Evolutionary conservation across 2,888 invertebrate species (phyloP).

Genomic region (Hirtodrosophila duncani): DNA sequence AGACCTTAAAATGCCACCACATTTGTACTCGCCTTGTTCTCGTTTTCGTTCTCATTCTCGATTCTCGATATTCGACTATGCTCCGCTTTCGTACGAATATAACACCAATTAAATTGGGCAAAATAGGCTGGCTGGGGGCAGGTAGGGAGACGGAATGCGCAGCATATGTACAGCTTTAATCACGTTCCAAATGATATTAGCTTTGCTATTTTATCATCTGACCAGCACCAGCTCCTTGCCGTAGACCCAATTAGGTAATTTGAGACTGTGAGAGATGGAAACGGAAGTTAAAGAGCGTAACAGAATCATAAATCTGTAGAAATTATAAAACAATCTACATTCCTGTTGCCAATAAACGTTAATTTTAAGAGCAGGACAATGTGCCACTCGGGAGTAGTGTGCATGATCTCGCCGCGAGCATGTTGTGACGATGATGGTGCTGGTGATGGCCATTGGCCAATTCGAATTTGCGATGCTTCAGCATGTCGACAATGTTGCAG

Average conservation of each 20-base stretch:
- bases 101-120: slow-evolving; percentile 60
- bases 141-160: slow-evolving; percentile 13
- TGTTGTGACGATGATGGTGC: slow-evolving; percentile 19
- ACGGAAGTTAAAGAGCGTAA: slow-evolving; percentile 2
- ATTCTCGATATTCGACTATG: not conserved
- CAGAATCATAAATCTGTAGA: slow-evolving; percentile 43
- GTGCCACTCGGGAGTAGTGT: not conserved
- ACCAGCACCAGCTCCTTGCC: slow-evolving; percentile 9
- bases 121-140: slow-evolving; percentile 21
- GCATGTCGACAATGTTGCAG: too few species aligned
- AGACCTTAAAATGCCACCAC: slow-evolving; percentile 69
- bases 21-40: slow-evolving; percentile 36
- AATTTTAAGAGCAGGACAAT: slow-evolving; percentile 50
- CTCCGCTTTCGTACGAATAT: slow-evolving; percentile 46
- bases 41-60: slow-evolving; percentile 12
- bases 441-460: slow-evolving; percentile 14
- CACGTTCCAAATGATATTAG: slow-evolving; percentile 39
- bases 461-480: too few species aligned
- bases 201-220: slow-evolving; percentile 13
- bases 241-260: slow-evolving; percentile 57
- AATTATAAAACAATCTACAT: slow-evolving; percentile 59
- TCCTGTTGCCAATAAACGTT: slow-evolving; percentile 46
- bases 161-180: slow-evolving; percentile 38
- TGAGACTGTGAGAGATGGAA: slow-evolving; percentile 22
- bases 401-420: not conserved